Base-by-base conservation (phyloP, 2,113 vertebrate species). In the Sisor rabdophorus region DNA sequence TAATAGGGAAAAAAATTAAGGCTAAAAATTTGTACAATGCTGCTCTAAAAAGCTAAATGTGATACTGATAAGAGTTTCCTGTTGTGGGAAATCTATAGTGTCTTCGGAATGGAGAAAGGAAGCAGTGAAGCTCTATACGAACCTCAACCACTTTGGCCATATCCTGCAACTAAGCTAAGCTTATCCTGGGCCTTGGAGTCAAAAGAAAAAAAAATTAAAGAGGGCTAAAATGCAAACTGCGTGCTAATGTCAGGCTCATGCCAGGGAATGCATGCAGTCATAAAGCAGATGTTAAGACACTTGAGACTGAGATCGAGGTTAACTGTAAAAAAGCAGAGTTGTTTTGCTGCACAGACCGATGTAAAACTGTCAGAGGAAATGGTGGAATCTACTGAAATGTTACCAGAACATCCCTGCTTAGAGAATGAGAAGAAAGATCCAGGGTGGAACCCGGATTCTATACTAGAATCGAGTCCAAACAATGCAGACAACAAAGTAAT, bases 231-330 rank as follows among this genome's bases (percentile, higher is more conserved):
- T 77, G 54, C 80, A 64, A 79, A 64, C 16, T 22, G 22, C 28
- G 48, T 58, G 26, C 55, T 75, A 82, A 87, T 87, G 76, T 80
- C 61, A 85, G 85, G 82, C 87, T 87, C 82, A 84, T 86, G 83
- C 74, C 15, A 76, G 80, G 83, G 84, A 78, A 81, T 55, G 71
- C 79, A 81, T 88, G 81, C 78, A 68, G 77, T 83, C 78, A 83
- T 64, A 87, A 83, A 85, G 86, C 90, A 90, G 89, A 89, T 89
- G 89, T 89, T 54, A 82, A 76, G 81, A 73, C 70, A 71, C 61
- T 30, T 76, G 73, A 77, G 78, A 76, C 78, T 48, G 78, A 32
- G 77, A 73, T 72, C 40, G 47, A 64, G 8, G 61, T 67, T 12
- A 48, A 76, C 53, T 40, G 65, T 28, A 53, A 28, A 40, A 77